phyloP scores from a whole-genome alignment of 2,113 vertebrate genomes.

The human (Homo sapiens) region DNA sequence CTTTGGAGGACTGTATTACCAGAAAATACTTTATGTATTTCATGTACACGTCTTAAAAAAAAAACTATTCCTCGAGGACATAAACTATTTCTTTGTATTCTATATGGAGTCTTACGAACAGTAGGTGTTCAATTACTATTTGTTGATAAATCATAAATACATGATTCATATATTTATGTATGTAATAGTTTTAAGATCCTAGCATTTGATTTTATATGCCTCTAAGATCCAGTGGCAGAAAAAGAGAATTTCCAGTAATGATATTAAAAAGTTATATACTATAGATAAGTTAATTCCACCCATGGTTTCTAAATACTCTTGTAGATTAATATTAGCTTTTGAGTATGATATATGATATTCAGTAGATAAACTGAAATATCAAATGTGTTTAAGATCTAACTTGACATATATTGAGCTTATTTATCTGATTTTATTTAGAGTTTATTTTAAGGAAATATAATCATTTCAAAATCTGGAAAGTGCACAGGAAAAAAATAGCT shows the following conservation, averaged over 20 bases:
- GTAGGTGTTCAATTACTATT: neutral
- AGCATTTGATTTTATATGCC: neutral
- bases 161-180: neutral
- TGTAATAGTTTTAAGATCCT: neutral
- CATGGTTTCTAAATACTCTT: neutral
- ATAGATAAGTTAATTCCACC: neutral
- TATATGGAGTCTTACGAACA: neutral
- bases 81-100: neutral
- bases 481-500: neutral
- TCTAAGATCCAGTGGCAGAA: neutral
- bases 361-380: neutral
- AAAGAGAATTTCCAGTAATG: neutral
- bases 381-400: neutral
- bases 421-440: neutral
- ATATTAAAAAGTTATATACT: neutral
- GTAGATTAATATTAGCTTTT: neutral
- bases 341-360: neutral
- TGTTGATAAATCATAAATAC: neutral
- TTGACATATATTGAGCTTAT: neutral
- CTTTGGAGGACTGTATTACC: neutral
- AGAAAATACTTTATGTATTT: neutral
- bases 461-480: slow-evolving; percentile 51
- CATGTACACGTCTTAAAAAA: neutral
- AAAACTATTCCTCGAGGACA: neutral
- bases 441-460: neutral